Conservation (phyloP, 2,888 invertebrate genomes). For the Spilarctia lutea region DNA sequence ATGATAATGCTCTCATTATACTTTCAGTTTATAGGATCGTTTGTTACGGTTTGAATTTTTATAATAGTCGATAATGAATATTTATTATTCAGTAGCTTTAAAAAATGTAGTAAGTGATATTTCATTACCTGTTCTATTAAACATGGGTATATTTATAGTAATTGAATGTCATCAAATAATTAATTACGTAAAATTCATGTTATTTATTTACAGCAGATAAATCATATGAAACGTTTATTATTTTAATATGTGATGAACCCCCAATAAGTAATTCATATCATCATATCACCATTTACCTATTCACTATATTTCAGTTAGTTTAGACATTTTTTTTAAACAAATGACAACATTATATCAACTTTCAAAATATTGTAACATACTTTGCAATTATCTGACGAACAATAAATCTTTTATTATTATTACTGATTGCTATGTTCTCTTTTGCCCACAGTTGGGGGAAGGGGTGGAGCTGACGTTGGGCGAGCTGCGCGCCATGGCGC, state of each 20-base stretch:
- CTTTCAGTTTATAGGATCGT: slow-evolving; percentile 19
- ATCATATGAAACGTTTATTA: no score
- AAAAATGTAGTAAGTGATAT: not conserved
- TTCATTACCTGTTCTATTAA: not conserved
- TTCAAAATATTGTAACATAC: not conserved
- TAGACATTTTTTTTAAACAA: not conserved
- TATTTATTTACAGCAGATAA: not conserved
- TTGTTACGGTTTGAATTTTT: slow-evolving; percentile 18
- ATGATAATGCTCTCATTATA: slow-evolving; percentile 34
- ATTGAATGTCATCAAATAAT: no score
- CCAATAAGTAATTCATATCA: no score
- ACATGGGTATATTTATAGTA: not conserved
- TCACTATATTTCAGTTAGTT: no score
- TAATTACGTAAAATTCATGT: no score
- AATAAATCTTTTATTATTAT: no score
- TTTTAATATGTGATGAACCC: not conserved
- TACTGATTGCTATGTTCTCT: slow-evolving; percentile 32
- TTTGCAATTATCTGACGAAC: no score
- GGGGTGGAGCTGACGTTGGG: slow-evolving; percentile 96
- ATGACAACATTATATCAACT: not conserved
- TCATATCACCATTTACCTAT: no score
- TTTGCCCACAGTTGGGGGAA: slow-evolving; percentile 93
- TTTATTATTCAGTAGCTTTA: not conserved
- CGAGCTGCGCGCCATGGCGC: slow-evolving; percentile 99
- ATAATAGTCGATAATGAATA: slow-evolving; percentile 14